Percentiles rank a stretch among this genome's conserved stretches.
These are phyloP conservation scores for Nasonia vitripennis DNA, from an alignment of 1,140 invertebrate genomes.

Conservation along the genomic window DNA sequence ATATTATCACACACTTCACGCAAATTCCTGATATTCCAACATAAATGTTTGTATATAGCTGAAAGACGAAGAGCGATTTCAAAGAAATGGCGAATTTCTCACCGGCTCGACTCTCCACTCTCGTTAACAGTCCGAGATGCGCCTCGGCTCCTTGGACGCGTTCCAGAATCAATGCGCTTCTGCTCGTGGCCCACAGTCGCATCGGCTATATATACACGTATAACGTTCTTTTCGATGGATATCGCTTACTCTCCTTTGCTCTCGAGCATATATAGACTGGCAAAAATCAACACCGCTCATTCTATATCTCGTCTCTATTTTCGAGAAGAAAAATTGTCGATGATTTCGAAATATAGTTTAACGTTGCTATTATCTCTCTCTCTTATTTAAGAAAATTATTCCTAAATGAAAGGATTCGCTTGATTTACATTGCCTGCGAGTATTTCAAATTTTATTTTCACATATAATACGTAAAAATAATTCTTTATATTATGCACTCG, in stretches of 20 bases:
- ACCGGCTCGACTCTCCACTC: not conserved
- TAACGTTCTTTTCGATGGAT: not conserved
- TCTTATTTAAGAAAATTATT: too few species aligned
- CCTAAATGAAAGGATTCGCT: too few species aligned
- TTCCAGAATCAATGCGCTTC: slow-evolving; percentile 53
- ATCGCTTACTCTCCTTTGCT: not conserved
- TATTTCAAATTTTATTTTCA: too few species aligned
- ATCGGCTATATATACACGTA: not conserved
- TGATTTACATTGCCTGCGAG: too few species aligned
- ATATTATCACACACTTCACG: too few species aligned
- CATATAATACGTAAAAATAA: too few species aligned
- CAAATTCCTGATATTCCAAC: too few species aligned
- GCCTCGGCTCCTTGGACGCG: slow-evolving; percentile 27
- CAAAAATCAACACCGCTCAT: not conserved
- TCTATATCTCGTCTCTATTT: not conserved
- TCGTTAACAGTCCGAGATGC: slow-evolving; percentile 14
- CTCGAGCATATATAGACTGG: not conserved
- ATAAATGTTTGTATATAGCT: not conserved
- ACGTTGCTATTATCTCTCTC: too few species aligned
- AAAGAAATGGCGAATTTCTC: not conserved
- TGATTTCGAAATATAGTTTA: too few species aligned
- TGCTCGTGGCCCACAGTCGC: not conserved
- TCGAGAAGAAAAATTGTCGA: not conserved
- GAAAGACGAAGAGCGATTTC: not conserved
- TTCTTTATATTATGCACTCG: too few species aligned